These are phyloP conservation scores for Tyria jacobaeae DNA, from an alignment of 2,888 invertebrate species.

Conservation along the genomic window DNA sequence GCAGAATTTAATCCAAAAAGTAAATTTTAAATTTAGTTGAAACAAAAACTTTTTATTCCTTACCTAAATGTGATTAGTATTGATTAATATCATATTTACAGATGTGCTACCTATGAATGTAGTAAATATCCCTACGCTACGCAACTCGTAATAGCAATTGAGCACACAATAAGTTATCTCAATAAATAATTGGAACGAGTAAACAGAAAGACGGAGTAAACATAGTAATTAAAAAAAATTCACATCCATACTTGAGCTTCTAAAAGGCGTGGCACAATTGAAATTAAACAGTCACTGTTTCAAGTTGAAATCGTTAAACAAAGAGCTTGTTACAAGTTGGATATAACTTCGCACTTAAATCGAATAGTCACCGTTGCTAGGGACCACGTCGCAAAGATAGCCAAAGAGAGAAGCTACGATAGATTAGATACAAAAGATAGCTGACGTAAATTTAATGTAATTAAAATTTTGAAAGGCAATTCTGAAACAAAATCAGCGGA, in stretches of 20 bases:
- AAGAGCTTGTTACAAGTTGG: slow-evolving; percentile 54
- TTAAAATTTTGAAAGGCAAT: background rate
- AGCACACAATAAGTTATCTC: slow-evolving; percentile 17
- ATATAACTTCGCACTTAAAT: slow-evolving; percentile 51
- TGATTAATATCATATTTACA: background rate
- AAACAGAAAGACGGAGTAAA: slow-evolving; percentile 20
- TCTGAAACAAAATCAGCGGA: background rate
- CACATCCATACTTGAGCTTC: slow-evolving; percentile 39
- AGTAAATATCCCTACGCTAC: too few relatives aligned
- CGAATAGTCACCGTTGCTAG: slow-evolving; percentile 30
- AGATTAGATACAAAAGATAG: slow-evolving; percentile 12
- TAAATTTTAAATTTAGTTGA: too few relatives aligned
- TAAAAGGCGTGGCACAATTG: slow-evolving; percentile 52
- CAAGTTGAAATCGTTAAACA: slow-evolving; percentile 55
- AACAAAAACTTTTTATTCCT: too few relatives aligned
- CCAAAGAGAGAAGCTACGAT: slow-evolving; percentile 11
- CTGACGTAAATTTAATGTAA: background rate
- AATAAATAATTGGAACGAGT: slow-evolving; percentile 17
- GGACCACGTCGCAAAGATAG: slow-evolving; percentile 19
- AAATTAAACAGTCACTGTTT: slow-evolving; percentile 58
- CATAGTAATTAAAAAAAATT: slow-evolving; percentile 46
- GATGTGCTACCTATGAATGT: background rate
- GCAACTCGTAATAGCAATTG: slow-evolving; percentile 12
- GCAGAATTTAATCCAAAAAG: too few relatives aligned
- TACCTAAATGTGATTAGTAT: background rate